Conservation (phyloP, 2,888 invertebrate species). For the Lucinisca nassula region DNA sequence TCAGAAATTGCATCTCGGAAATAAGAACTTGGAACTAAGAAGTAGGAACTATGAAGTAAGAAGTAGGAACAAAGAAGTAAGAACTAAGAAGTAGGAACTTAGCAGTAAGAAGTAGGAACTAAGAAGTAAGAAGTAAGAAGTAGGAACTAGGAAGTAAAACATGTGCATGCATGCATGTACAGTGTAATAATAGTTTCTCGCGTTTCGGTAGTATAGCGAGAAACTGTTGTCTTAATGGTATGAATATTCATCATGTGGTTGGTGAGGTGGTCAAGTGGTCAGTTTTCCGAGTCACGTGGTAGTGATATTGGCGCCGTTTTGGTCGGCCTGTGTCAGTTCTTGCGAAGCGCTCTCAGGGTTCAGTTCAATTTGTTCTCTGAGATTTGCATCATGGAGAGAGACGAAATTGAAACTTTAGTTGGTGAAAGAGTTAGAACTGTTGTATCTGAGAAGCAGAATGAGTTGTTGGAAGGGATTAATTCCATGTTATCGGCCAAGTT, state of each 20-base stretch:
- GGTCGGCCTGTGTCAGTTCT: background rate
- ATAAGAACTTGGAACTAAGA: too few relatives aligned
- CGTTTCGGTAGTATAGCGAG: background rate
- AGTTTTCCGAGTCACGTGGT: background rate
- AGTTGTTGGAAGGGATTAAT: background rate
- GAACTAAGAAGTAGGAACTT: too few relatives aligned
- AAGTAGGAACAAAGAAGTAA: too few relatives aligned
- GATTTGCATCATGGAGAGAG: background rate
- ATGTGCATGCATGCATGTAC: too few relatives aligned
- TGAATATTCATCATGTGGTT: slow-evolving; percentile 2
- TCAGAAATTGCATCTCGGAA: too few relatives aligned
- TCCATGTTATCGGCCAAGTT: background rate
- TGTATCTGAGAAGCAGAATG: background rate
- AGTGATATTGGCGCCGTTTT: background rate
- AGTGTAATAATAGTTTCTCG: background rate
- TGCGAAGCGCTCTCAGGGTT: background rate
- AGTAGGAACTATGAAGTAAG: too few relatives aligned
- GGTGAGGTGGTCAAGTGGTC: background rate
- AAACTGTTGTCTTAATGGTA: slow-evolving; percentile 1
- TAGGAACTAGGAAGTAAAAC: too few relatives aligned
- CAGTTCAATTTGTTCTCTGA: too few relatives aligned
- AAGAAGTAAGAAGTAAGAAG: too few relatives aligned
- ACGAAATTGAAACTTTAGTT: background rate
- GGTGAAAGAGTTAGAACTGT: background rate
- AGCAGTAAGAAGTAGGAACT: too few relatives aligned